phyloP scores from a whole-genome alignment of 2,797 vertebrate genomes.

The Lacerta viridis region DNA sequence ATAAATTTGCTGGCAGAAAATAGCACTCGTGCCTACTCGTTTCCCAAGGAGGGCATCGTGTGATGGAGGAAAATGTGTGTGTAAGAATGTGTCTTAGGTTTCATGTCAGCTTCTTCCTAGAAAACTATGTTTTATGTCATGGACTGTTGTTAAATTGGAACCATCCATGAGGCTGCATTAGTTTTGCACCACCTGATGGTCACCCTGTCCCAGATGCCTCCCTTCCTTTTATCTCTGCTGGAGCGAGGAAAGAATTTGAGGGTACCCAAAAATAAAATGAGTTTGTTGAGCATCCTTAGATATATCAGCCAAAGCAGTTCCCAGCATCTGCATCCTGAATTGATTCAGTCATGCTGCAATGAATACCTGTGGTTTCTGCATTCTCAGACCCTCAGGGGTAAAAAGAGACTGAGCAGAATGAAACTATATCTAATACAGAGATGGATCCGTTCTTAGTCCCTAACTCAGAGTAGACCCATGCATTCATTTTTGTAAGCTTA shows the following conservation, averaged over 20 bases:
- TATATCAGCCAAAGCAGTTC: conserved; percentile 37
- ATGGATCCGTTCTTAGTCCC: no score
- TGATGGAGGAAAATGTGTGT: conserved; percentile 23
- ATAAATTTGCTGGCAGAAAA: conserved; percentile 53
- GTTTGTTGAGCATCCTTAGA: conserved; percentile 16
- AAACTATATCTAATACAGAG: no score
- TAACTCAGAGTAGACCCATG: no score
- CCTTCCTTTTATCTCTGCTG: background rate
- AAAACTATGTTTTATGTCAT: conserved; percentile 55
- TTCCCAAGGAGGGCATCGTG: conserved; percentile 8
- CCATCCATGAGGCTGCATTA: background rate
- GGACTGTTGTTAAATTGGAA: conserved; percentile 41
- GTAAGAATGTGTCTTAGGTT: conserved; percentile 44
- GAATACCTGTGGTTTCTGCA: conserved; percentile 24
- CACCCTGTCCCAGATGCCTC: background rate
- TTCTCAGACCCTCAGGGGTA: background rate
- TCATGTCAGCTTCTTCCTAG: conserved; percentile 57
- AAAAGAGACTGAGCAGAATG: background rate
- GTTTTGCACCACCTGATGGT: background rate
- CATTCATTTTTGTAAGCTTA: no score
- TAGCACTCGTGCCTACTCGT: conserved; percentile 56
- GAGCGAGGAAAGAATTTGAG: conserved; percentile 22
- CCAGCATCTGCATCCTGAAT: background rate
- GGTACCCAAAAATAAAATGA: background rate
- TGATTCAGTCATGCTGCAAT: background rate